Evolutionary conservation across 2,113 vertebrate genomes (phyloP), one percentile per base, ranked within the genome.

Genomic region (Pluvialis apricaria): DNA sequence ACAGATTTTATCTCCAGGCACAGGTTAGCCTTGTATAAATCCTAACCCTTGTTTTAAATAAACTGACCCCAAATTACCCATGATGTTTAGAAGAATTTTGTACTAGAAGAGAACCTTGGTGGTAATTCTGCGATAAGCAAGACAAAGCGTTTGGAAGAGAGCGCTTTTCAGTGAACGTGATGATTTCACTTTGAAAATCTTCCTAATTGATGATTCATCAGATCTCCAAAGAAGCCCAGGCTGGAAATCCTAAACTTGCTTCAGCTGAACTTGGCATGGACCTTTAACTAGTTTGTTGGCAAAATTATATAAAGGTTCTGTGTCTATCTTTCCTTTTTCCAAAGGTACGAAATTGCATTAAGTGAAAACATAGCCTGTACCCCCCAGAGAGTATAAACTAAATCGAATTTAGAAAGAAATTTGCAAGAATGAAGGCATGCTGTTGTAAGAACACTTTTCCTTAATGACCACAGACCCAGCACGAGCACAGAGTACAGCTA

Each of bases 1-100:
- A 78, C 36, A 87, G 90, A 86, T 93, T 71, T 95, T 92, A 85
- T 72, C 88, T 85, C 85, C 82, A 86, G 82, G 79, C 90, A 90
- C 75, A 88, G 58, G 82, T 88, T 88, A 87, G 58, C 54, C 62
- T 62, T 61, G 28, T 40, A 42, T 90, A 94, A 96, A 90, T 90
- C 64, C 49, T 58, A 88, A 82, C 57, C 45, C 42, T 93, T 69
- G 51, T 76, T 85, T 92, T 73, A 91, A 90, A 88, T 62, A 96
- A 97, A 88, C 45, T 52, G 82, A 82, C 72, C 81, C 61, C 51
- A 47, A 88, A 57, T 83, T 71, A 81, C 60, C 45, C 24, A 9
- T 29, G 58, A 91, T 1, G 0, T 81, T 60, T 24, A 40, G 51
- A 86, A 89, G 16, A 82, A 90, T 71, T 73, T 66, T 32, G 18